A percentile compares a stretch with the other conserved stretches of the same genome.
Conservation (phyloP, 2,888 invertebrate species). For the Ametastegia equiseti region DNA sequence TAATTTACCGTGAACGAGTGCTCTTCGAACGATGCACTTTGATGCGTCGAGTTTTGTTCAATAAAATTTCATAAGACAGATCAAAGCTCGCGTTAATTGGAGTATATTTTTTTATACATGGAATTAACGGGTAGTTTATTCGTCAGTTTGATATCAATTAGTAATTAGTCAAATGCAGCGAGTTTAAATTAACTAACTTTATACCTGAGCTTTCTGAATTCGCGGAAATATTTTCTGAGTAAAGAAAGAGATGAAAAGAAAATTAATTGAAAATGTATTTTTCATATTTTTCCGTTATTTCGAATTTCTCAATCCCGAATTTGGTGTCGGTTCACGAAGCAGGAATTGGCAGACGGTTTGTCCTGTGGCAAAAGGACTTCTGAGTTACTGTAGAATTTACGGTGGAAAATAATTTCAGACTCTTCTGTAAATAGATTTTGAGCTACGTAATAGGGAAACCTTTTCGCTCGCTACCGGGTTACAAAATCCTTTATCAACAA, state of each 20-base stretch:
- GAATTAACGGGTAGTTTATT: too few species aligned
- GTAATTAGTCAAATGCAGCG: background rate
- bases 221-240: background rate
- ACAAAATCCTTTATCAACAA: constrained; percentile 18
- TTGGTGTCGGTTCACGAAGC: background rate
- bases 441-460: constrained; percentile 32
- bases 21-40: background rate
- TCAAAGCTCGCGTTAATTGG: constrained; percentile 15
- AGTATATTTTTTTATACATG: background rate
- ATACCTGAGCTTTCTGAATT: too few species aligned
- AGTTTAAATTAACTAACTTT: too few species aligned
- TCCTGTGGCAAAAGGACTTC: background rate
- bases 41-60: background rate
- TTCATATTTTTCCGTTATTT: background rate
- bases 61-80: background rate
- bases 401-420: constrained; percentile 29
- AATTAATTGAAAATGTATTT: background rate
- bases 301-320: background rate
- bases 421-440: constrained; percentile 21
- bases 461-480: background rate
- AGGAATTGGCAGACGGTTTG: background rate
- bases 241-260: background rate
- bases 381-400: background rate
- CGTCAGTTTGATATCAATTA: background rate
- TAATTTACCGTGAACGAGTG: background rate